phyloP scores from a whole-genome alignment of 2,888 invertebrate genomes.

The Cosmorhoe ocellata region DNA sequence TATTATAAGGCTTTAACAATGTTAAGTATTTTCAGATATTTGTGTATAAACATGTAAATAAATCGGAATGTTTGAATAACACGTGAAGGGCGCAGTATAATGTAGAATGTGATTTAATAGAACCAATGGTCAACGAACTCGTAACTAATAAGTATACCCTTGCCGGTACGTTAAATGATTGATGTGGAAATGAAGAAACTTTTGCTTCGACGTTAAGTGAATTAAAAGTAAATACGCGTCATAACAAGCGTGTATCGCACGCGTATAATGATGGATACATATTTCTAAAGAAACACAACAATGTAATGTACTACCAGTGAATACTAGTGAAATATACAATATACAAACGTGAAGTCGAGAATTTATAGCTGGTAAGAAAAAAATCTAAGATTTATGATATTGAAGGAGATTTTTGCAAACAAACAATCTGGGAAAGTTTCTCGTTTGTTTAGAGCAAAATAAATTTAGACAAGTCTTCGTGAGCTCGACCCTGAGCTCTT shows the following conservation, averaged over 20 bases:
- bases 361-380: not conserved
- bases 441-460: constrained; percentile 6
- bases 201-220: not conserved
- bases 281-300: too few species aligned
- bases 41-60: constrained; percentile 24
- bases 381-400: not conserved
- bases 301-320: too few species aligned
- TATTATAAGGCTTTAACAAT: too few species aligned
- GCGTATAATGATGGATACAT: not conserved
- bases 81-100: constrained; percentile 28
- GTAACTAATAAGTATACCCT: constrained; percentile 21
- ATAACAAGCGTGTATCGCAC: not conserved
- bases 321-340: constrained; percentile 2
- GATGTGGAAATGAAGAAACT: constrained; percentile 9
- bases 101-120: constrained; percentile 19
- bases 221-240: constrained; percentile 2
- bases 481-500: constrained; percentile 10
- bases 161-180: constrained; percentile 15
- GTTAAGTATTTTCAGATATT: too few species aligned
- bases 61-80: constrained; percentile 18
- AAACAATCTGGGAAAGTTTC: constrained; percentile 14
- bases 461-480: constrained; percentile 6
- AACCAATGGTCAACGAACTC: constrained; percentile 23
- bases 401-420: constrained; percentile 3
- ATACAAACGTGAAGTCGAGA: not conserved